Base-by-base conservation (phyloP, 1,140 invertebrate species). In the Melanaphis sacchari region DNA sequence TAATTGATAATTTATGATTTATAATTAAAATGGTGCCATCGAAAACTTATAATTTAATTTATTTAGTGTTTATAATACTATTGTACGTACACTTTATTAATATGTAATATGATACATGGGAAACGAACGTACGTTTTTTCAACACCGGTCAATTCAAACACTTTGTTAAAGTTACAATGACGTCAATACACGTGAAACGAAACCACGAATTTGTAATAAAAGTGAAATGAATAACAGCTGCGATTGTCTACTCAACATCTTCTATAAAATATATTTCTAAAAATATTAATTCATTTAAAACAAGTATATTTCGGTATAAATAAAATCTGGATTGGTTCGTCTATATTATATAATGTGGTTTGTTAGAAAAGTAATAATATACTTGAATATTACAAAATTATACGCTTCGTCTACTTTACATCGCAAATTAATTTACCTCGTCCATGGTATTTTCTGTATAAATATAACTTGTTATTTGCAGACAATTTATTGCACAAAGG, bases 201-300 rank as follows among this genome's bases (percentile, higher is more conserved):
- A 76, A 76, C 59, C 15, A 6, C 59, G 15, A 76, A 18, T 76
- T 15, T 76, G 59, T 76, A 76, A 76, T 76, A 76, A 76, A 76
- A 76, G n/a, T n/a, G 59, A 36, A 76, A 76, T n/a, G 59, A 76
- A 76, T n/a, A 76, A 76, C 59, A 76, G 59, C 59, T 76, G 59
- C 31, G 31, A n/a, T n/a, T 76, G 15, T 76, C 15, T 76, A 76
- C 1, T 66, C 59, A 9, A n/a, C 8, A 6, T 18, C 36, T n/a
- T n/a, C 59, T 31, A 76, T 76, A n/a, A n/a, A 76, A 18, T 76
- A 76, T n/a, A 76, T 76, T 76, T 76, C 18, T n/a, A 76, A 76
- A 76, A 76, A n/a, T 76, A 76, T 76, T 76, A 76, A 76, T n/a
- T 76, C 59, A 18, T n/a, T 0, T 76, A n/a, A 76, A n/a, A 5